These are phyloP conservation scores for Diarsia mendica DNA, from an alignment of 2,888 invertebrate genomes.

Conservation along the genomic window DNA sequence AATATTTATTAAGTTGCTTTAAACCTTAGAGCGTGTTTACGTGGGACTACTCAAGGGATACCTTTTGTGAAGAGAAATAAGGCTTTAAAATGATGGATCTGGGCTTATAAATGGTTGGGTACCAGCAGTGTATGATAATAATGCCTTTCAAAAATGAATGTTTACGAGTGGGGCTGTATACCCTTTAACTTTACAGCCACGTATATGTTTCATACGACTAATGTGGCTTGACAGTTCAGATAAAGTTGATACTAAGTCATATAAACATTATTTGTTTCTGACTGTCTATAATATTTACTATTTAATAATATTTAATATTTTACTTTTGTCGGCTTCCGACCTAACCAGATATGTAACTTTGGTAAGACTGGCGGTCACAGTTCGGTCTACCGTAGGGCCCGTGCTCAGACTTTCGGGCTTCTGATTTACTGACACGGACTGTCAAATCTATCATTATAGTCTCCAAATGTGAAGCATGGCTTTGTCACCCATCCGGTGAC, in stretches of 20 bases:
- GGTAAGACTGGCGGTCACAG: no score
- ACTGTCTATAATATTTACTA: background rate
- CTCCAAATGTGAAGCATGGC: background rate
- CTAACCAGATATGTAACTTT: no score
- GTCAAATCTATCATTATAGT: background rate
- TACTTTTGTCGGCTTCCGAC: no score
- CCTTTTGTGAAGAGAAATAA: background rate
- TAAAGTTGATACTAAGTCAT: background rate
- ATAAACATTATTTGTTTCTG: background rate
- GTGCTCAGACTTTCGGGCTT: no score
- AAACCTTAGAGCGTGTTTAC: background rate
- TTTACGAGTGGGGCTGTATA: no score
- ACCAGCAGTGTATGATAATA: no score
- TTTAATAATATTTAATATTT: no score
- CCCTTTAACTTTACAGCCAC: background rate
- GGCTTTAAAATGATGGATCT: background rate
- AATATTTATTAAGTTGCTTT: constrained; percentile 38
- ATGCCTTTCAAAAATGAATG: background rate
- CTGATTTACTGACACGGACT: no score
- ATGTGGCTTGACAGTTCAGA: background rate
- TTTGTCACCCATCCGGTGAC: background rate
- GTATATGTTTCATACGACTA: background rate
- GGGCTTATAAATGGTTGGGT: no score
- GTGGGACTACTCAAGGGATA: background rate
- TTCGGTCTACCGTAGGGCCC: no score